Conservation (phyloP, 2,113 vertebrate species). For the Scytalopus superciliaris region DNA sequence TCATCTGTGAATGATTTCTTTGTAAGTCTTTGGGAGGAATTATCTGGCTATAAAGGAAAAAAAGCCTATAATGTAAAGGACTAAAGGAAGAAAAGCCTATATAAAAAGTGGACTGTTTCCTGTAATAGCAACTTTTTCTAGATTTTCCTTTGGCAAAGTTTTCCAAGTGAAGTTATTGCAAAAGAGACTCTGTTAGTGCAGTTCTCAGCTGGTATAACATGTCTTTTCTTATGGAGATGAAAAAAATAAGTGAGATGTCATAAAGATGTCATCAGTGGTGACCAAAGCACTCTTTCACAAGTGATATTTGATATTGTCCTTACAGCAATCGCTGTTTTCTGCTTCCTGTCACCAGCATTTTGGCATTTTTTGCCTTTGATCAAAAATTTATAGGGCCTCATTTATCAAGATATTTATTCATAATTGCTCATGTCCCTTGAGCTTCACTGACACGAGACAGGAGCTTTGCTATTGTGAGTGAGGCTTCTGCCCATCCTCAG, state of each 20-base stretch:
- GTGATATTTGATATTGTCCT: background rate
- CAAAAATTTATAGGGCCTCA: background rate
- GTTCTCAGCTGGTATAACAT: background rate
- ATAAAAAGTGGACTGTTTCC: background rate
- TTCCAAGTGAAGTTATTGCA: background rate
- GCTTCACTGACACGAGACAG: background rate
- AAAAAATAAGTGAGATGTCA: background rate
- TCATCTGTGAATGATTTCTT: slow-evolving; percentile 20
- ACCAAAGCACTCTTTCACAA: background rate
- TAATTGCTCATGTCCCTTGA: background rate
- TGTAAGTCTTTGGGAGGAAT: background rate
- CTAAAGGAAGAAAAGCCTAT: background rate
- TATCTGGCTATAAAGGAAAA: background rate
- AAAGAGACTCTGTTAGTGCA: background rate
- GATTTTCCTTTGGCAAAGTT: background rate
- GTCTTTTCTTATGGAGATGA: background rate
- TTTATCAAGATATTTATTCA: background rate
- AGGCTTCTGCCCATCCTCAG: background rate
- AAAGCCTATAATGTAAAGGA: background rate
- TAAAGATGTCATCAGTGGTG: background rate
- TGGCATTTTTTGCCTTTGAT: background rate
- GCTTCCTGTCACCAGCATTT: background rate
- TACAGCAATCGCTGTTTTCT: background rate
- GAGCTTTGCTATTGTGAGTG: background rate
- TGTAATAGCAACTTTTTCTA: background rate